A percentile compares a stretch with the other conserved stretches of the same genome.
phyloP scores from a whole-genome alignment of 2,113 vertebrate genomes.

The Puffinus mauretanicus region DNA sequence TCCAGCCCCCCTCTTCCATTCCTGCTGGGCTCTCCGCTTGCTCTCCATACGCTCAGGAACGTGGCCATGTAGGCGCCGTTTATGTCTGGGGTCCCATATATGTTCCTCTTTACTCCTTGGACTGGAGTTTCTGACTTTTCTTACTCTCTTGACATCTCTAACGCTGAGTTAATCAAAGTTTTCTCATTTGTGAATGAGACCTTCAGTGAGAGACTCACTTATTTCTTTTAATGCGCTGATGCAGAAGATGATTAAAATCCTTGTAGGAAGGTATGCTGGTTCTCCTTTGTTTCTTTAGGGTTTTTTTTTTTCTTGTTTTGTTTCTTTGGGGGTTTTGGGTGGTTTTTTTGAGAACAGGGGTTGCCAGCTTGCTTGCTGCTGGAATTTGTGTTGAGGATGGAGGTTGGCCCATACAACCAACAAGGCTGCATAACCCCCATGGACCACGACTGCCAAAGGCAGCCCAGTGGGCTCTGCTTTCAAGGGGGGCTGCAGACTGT shows the following conservation, averaged over 20 bases:
- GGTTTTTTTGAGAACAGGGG: background rate
- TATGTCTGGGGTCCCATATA: background rate
- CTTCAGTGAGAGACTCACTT: background rate
- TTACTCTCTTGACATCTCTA: accelerated
- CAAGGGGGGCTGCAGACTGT: background rate
- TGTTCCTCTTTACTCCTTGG: background rate
- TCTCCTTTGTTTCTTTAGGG: background rate
- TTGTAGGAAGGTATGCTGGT: background rate
- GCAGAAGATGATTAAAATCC: background rate
- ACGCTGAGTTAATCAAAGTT: background rate
- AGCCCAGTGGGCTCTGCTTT: background rate
- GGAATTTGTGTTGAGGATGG: background rate
- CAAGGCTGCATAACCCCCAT: background rate
- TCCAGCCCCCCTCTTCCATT: background rate
- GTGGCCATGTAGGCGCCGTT: accelerated
- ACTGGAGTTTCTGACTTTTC: background rate
- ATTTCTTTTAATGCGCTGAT: background rate
- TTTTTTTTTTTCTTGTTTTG: background rate
- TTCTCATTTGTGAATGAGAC: background rate
- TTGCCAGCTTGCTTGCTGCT: background rate
- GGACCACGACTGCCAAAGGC: background rate
- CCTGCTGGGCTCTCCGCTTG: background rate
- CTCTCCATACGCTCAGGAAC: background rate
- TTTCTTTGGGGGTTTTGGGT: background rate
- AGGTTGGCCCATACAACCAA: background rate